Evolutionary conservation across 2,797 vertebrate species (phyloP), one percentile per base, ranked within the genome.

Genomic region (Babyrousa celebensis): DNA sequence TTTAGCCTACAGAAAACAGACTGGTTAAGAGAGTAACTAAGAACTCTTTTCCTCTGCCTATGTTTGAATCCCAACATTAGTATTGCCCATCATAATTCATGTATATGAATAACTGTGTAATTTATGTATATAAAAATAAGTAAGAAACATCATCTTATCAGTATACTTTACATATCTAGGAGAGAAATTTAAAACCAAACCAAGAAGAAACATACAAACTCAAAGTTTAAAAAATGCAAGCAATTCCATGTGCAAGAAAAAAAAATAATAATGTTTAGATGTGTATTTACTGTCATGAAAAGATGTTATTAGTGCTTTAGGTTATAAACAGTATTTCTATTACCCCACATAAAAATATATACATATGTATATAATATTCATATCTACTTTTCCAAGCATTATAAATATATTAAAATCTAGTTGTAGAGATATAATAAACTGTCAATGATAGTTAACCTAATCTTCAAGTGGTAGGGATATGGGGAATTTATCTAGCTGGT

Each of bases 51-150:
- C 40, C 56, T 92, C 67, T 82, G 84, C 60, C 32, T 56, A 29
- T 27, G 36, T 52, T 68, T 29, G 40, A 75, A 67, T 62, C 10
- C 32, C 86, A 21, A 82, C 12, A 21, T 62, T 68, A 75, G 27
- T n/a, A 80, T 62, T n/a, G 65, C 48, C 29, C 29, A 74, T 16
- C 52, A 67, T 40, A 79, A 67, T n/a, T 90, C 86, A 85, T 25
- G 11, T 40, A 79, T 62, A 56, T 60, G 25, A 93, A 60, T 60
- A 93, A 85, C 9, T 25, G 40, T 40, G 9, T 54, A 52, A 58
- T 65, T 63, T 85, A 74, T 74, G n/a, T 20, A 86, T 52, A 86
- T 96, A 62, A 54, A 48, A 91, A 54, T 29, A 78, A 36, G 36
- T 63, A 85, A 93, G 52, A 93, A 86, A 86, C n/a, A 62, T n/a